These are phyloP conservation scores for Polyergus mexicanus DNA, from an alignment of 1,140 invertebrate genomes.

Conservation along the genomic window DNA sequence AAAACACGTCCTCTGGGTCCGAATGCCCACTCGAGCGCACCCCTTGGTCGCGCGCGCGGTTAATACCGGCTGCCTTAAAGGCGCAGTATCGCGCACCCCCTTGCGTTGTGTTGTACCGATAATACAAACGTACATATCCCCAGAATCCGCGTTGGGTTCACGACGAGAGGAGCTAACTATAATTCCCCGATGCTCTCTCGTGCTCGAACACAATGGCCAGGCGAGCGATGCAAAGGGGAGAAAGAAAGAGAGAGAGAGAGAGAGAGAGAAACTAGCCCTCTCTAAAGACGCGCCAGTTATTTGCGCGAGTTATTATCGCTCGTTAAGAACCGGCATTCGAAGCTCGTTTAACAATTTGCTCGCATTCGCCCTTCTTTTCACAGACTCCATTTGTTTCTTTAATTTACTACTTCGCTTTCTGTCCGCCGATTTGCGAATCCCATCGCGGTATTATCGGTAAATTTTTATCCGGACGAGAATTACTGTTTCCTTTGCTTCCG, in stretches of 20 bases:
- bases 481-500: not conserved
- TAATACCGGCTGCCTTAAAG: constrained; percentile 66
- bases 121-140: constrained; percentile 52
- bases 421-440: constrained; percentile 40
- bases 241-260: not conserved
- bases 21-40: constrained; percentile 74
- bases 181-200: constrained; percentile 49
- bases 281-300: constrained; percentile 60
- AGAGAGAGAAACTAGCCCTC: constrained; percentile 51
- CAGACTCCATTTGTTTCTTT: constrained; percentile 59
- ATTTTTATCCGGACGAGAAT: constrained; percentile 47
- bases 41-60: constrained; percentile 62
- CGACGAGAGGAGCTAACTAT: constrained; percentile 34
- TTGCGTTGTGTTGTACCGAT: constrained; percentile 2
- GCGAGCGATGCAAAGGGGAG: not conserved
- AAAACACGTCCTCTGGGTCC: constrained; percentile 69
- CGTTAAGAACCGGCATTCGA: constrained; percentile 70
- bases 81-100: constrained; percentile 38
- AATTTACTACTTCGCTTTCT: constrained; percentile 50
- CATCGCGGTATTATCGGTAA: constrained; percentile 34
- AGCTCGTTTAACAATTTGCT: constrained; percentile 63
- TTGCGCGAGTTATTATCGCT: constrained; percentile 74
- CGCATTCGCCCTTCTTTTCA: constrained; percentile 19
- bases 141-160: not conserved
- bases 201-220: constrained; percentile 36